Percentiles rank a stretch among this genome's conserved stretches.
phyloP scores from a whole-genome alignment of 2,113 vertebrate species.

The Hymenochirus boettgeri region DNA sequence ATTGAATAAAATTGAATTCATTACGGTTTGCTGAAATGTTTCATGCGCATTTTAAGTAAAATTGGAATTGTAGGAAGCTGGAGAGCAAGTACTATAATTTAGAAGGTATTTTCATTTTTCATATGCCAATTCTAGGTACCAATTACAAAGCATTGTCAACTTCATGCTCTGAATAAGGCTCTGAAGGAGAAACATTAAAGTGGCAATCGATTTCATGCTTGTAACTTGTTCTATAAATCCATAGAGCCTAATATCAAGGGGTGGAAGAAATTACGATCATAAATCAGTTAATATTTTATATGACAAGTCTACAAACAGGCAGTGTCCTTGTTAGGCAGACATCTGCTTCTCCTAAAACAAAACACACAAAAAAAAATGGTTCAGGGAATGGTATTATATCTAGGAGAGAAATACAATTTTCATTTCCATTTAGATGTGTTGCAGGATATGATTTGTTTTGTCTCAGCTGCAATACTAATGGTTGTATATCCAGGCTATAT shows the following conservation, averaged over 20 bases:
- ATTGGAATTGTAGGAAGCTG: slow-evolving; percentile 31
- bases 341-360: slow-evolving; percentile 5
- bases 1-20: too few species aligned
- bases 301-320: slow-evolving; percentile 39
- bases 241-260: slow-evolving; percentile 39
- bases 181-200: slow-evolving; percentile 36
- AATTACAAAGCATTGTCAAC: slow-evolving; percentile 39
- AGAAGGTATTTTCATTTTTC: slow-evolving; percentile 40
- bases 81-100: slow-evolving; percentile 33
- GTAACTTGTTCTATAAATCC: slow-evolving; percentile 42
- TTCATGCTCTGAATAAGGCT: slow-evolving; percentile 27
- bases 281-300: slow-evolving; percentile 43
- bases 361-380: neutral
- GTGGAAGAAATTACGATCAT: slow-evolving; percentile 38
- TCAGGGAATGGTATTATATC: slow-evolving; percentile 9
- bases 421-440: slow-evolving; percentile 34
- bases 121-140: slow-evolving; percentile 35
- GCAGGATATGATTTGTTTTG: slow-evolving; percentile 1
- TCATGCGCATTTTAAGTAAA: slow-evolving; percentile 30
- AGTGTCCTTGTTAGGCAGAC: slow-evolving; percentile 32
- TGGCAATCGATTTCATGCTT: slow-evolving; percentile 41
- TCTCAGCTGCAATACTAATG: neutral
- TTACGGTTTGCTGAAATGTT: slow-evolving; percentile 28
- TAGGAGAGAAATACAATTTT: slow-evolving; percentile 13
- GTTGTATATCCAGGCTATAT: too few species aligned